Evolutionary conservation across 1,140 invertebrate species (phyloP).

Genomic region (Drosophila baimaii): DNA sequence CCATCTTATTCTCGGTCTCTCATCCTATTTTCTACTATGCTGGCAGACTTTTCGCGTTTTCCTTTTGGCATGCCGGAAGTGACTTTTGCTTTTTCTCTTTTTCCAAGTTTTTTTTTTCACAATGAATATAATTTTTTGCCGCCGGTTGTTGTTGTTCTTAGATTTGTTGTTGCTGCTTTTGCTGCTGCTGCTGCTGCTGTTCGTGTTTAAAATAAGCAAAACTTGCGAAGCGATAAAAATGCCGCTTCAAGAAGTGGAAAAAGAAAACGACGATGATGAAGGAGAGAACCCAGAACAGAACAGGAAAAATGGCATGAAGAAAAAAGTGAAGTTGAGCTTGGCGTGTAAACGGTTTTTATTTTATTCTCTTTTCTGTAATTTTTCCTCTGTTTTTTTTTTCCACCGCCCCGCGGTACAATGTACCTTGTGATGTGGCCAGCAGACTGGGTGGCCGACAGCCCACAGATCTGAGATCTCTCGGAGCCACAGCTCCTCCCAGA

Average conservation of each 20-base stretch:
- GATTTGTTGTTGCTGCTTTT: constrained; percentile 25
- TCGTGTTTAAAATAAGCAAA: constrained; percentile 81
- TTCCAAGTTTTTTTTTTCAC: constrained; percentile 45
- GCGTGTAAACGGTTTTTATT: constrained; percentile 79
- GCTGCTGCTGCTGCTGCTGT: constrained; percentile 42
- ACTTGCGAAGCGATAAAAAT: constrained; percentile 78
- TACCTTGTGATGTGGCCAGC: constrained; percentile 65
- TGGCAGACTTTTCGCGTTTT: constrained; percentile 79
- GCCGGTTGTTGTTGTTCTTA: constrained; percentile 60
- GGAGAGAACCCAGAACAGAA: constrained; percentile 66
- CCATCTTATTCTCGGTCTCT: constrained; percentile 30
- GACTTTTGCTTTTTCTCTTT: constrained; percentile 78
- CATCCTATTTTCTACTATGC: constrained; percentile 9
- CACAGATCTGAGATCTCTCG: constrained; percentile 24
- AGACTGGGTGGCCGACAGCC: constrained; percentile 62
- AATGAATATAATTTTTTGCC: constrained; percentile 73
- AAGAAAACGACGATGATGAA: constrained; percentile 54
- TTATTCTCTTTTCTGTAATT: constrained; percentile 44
- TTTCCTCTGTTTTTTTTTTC: constrained; percentile 12
- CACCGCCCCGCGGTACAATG: constrained; percentile 19
- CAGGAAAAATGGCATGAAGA: constrained; percentile 58
- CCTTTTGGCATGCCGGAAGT: constrained; percentile 75
- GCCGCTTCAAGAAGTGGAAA: constrained; percentile 57
- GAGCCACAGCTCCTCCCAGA: constrained; percentile 19
- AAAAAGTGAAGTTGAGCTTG: constrained; percentile 63